Evolutionary conservation across 2,797 vertebrate genomes (phyloP).

Genomic region (Momotus momota): DNA sequence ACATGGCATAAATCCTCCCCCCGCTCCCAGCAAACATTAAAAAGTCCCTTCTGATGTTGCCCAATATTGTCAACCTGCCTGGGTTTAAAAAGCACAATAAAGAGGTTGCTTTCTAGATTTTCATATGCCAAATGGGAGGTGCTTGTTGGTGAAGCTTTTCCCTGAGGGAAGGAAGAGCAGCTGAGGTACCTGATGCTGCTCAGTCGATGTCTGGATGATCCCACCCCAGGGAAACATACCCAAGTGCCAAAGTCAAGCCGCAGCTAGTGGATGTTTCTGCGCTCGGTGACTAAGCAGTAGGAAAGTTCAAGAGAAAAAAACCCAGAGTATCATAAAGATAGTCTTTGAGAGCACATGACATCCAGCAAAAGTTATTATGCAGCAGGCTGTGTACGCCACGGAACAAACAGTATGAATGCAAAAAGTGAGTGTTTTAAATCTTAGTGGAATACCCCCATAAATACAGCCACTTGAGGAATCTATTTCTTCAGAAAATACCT

Average conservation of each 20-base stretch:
- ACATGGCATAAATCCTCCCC: slow-evolving; percentile 31
- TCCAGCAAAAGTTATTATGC: slow-evolving; percentile 29
- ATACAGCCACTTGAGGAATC: slow-evolving; percentile 79
- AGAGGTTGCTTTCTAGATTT: slow-evolving; percentile 64
- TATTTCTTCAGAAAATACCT: slow-evolving; percentile 74
- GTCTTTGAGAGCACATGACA: slow-evolving; percentile 53
- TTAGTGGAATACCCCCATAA: slow-evolving; percentile 71
- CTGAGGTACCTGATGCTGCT: slow-evolving; percentile 48
- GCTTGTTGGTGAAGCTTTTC: slow-evolving; percentile 53
- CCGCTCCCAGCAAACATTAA: background rate
- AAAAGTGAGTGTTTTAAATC: slow-evolving; percentile 68
- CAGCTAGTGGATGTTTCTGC: slow-evolving; percentile 67
- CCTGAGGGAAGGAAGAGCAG: slow-evolving; percentile 49
- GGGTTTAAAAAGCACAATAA: slow-evolving; percentile 44
- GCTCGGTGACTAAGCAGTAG: slow-evolving; percentile 33
- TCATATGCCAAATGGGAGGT: slow-evolving; percentile 60
- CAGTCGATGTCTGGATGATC: slow-evolving; percentile 60
- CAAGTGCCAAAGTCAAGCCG: slow-evolving; percentile 77
- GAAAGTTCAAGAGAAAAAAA: slow-evolving; percentile 69
- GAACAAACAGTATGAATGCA: slow-evolving; percentile 55
- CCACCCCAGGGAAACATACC: slow-evolving; percentile 66
- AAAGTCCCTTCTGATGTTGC: slow-evolving; percentile 45
- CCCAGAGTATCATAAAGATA: slow-evolving; percentile 37
- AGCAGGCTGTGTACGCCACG: background rate
- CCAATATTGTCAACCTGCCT: slow-evolving; percentile 49